A percentile compares a stretch with the other conserved stretches of the same genome.
Conservation (phyloP, 2,888 invertebrate genomes). For the Euspilapteryx auroguttella region DNA sequence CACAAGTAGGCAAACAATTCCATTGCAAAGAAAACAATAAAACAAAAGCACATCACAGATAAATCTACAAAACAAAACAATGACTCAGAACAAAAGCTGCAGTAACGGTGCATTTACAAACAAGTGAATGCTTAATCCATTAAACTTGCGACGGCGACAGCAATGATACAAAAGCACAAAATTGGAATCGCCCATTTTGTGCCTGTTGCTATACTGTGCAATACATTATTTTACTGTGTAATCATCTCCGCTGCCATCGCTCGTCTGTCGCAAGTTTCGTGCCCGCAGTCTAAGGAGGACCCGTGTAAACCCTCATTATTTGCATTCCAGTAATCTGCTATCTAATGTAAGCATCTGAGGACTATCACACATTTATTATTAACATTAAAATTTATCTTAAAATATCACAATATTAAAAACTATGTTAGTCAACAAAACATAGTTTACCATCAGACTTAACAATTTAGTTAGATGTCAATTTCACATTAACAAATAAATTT, state of each 20-base stretch:
- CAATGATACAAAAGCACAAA: too few species aligned
- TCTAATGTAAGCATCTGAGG: conserved; percentile 23
- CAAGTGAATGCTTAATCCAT: too few species aligned
- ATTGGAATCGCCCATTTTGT: too few species aligned
- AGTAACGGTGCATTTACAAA: conserved; percentile 5
- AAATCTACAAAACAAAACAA: conserved; percentile 24
- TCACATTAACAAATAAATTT: too few species aligned
- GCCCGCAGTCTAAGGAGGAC: too few species aligned
- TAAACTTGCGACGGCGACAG: too few species aligned
- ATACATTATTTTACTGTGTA: too few species aligned
- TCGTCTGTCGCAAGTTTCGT: too few species aligned
- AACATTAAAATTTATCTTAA: conserved; percentile 34
- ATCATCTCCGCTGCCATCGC: too few species aligned
- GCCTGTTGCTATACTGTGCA: too few species aligned
- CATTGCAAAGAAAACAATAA: conserved; percentile 25
- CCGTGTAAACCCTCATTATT: background rate
- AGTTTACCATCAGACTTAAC: conserved; percentile 11
- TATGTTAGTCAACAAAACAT: conserved; percentile 17
- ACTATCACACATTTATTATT: conserved; percentile 21
- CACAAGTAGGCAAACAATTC: conserved; percentile 40
- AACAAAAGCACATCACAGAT: conserved; percentile 36
- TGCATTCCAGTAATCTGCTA: background rate
- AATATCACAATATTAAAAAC: conserved; percentile 55
- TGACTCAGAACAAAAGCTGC: conserved; percentile 19
- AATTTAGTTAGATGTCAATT: too few species aligned